These are phyloP conservation scores for Eulemur rufifrons DNA, from an alignment of 2,113 vertebrate genomes.

Conservation along the genomic window DNA sequence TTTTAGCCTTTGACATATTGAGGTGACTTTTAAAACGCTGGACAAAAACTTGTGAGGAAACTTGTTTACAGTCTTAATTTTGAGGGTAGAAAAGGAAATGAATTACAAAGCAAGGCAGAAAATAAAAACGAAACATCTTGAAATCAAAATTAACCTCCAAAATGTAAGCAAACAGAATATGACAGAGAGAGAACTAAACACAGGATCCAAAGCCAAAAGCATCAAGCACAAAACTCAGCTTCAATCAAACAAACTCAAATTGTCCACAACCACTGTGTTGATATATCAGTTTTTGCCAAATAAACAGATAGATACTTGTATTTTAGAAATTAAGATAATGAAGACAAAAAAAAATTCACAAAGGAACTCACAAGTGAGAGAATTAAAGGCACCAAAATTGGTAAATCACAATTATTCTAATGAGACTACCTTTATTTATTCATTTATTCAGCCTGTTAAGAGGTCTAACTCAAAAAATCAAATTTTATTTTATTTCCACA, in stretches of 20 bases:
- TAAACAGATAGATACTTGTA: not conserved
- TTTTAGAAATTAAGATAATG: conserved; percentile 15
- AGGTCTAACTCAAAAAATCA: not conserved
- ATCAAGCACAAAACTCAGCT: not conserved
- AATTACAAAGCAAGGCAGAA: conserved; percentile 15
- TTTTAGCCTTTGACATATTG: not conserved
- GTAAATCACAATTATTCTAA: not conserved
- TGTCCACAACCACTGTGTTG: not conserved
- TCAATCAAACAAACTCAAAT: not conserved
- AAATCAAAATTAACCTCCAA: not conserved
- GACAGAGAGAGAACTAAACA: not conserved
- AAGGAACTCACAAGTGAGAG: not conserved
- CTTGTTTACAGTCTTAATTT: conserved; percentile 18
- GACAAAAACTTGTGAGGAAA: not conserved
- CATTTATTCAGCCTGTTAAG: not conserved
- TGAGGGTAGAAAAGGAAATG: not conserved
- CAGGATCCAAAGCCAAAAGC: not conserved
- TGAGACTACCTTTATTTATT: not conserved
- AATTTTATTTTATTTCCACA: not conserved
- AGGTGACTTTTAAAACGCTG: not conserved
- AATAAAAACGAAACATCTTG: conserved; percentile 4
- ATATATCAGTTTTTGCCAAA: not conserved
- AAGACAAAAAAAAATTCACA: not conserved
- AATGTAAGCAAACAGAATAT: conserved; percentile 26
- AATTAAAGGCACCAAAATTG: not conserved